Evolutionary conservation across 2,888 invertebrate species (phyloP), one percentile per base, ranked within the genome.

Genomic region (Endomychus coccineus): DNA sequence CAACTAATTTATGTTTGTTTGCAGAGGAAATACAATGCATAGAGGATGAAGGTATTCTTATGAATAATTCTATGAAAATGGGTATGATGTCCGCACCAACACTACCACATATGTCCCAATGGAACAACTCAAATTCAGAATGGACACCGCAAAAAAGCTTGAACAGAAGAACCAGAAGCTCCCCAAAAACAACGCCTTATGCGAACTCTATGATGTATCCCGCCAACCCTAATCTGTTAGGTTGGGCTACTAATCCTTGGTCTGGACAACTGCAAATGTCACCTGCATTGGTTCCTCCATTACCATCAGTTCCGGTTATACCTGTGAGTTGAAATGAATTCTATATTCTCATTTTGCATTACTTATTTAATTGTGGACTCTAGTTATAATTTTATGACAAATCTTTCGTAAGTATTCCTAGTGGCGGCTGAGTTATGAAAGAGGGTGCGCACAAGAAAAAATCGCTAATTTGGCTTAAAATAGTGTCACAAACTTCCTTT

Each of bases 11-110:
- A 5, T 13, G 3, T 14, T 2, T 14, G 2, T 16, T 30, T 36
- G 15, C 12, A 78, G 80, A 83, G 62, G 80, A 82, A 56, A 80
- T 80, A 48, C 83, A 83, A 58, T 73, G 71, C 52, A 64, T 74
- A 40, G 80, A 82, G 46, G 81, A 81, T 42, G 69, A 72, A 47
- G 51, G 66, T 55, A 23, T 64, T 3, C 41, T 61, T 12, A 56
- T 33, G 16, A 30, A 5, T 13, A 7, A 28, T 16, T 17, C 33
- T 4, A 25, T 25, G 27, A 39, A 39, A 27, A 21, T 34, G 19
- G 39, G 34, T 21, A 16, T 39, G 15, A 14, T 39, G 10, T 36
- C 34, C 16, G 34, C 27, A 10, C 21, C 27, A 15, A 22, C 24
- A 11, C 15, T 40, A 4, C 17, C 25, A 12, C 16, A 14, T 7